Percentiles rank a stretch among this genome's conserved stretches.
phyloP scores from a whole-genome alignment of 2,113 vertebrate species.

The Holacanthus passer region DNA sequence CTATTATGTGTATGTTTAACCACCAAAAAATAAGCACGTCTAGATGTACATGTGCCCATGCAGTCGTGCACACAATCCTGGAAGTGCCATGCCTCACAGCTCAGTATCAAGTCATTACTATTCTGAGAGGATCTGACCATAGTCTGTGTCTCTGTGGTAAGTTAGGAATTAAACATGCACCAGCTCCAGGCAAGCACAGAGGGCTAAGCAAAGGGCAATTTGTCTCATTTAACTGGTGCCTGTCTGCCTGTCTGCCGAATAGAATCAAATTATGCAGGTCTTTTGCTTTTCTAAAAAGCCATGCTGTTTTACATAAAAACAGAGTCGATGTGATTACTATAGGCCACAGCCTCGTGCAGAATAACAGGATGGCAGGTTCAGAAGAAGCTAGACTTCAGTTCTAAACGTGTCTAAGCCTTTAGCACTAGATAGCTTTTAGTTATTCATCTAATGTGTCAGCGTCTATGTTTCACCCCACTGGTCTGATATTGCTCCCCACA shows the following conservation, averaged over 20 bases:
- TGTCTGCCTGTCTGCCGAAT: conserved; percentile 48
- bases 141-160: conserved; percentile 64
- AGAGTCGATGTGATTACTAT: conserved; percentile 49
- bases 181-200: conserved; percentile 59
- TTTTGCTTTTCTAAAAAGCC: conserved; percentile 53
- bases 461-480: neutral
- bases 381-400: neutral
- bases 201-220: conserved; percentile 75
- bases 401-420: neutral
- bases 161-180: conserved; percentile 73
- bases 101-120: conserved; percentile 70
- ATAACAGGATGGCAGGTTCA: conserved; percentile 3
- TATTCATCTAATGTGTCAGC: neutral
- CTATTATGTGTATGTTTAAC: neutral
- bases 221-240: conserved; percentile 75
- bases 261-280: conserved; percentile 62
- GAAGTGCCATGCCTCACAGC: conserved; percentile 21
- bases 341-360: conserved; percentile 2
- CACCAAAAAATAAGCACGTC: neutral
- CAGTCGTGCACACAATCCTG: conserved; percentile 13
- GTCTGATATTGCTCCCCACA: neutral
- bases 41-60: neutral
- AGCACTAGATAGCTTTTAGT: conserved; percentile 2
- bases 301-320: conserved; percentile 56
- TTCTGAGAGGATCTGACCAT: conserved; percentile 57